Percentiles rank a stretch among this genome's conserved stretches.
Evolutionary conservation across 2,888 invertebrate species (phyloP).

Genomic region (Sacculina carcini): DNA sequence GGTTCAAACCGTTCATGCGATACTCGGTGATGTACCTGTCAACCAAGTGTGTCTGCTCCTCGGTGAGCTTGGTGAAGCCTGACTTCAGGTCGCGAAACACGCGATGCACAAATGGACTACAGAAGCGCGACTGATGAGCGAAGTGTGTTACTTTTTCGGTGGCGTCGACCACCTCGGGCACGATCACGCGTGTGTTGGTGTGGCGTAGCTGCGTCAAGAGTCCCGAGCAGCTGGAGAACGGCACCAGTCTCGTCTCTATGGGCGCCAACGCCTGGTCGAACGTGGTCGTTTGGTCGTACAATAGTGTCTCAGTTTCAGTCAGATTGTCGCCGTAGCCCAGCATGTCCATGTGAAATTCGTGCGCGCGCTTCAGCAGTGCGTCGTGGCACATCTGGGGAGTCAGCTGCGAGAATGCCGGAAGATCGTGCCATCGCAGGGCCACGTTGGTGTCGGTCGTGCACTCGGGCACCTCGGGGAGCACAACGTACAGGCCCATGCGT

Average conservation of each 20-base stretch:
- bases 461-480: too few species aligned
- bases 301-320: not conserved
- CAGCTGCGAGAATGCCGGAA: slow-evolving; percentile 39
- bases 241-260: slow-evolving; percentile 40
- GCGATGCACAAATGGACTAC: slow-evolving; percentile 23
- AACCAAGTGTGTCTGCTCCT: slow-evolving; percentile 33
- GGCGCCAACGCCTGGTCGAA: slow-evolving; percentile 42
- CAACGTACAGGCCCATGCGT: too few species aligned
- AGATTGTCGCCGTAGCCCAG: not conserved
- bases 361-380: slow-evolving; percentile 51
- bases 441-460: too few species aligned
- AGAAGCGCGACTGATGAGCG: slow-evolving; percentile 38
- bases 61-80: not conserved
- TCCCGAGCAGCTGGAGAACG: slow-evolving; percentile 61
- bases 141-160: slow-evolving; percentile 47
- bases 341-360: slow-evolving; percentile 38
- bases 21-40: slow-evolving; percentile 57
- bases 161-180: slow-evolving; percentile 49
- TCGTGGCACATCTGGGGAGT: slow-evolving; percentile 60
- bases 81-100: not conserved
- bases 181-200: slow-evolving; percentile 46
- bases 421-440: too few species aligned
- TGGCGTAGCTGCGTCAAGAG: slow-evolving; percentile 56
- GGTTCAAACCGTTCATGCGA: slow-evolving; percentile 48
- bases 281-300: slow-evolving; percentile 24